Percentiles rank a stretch among this genome's conserved stretches.
phyloP scores from a whole-genome alignment of 2,113 vertebrate species.

The Cyphomyrus plagiostoma region DNA sequence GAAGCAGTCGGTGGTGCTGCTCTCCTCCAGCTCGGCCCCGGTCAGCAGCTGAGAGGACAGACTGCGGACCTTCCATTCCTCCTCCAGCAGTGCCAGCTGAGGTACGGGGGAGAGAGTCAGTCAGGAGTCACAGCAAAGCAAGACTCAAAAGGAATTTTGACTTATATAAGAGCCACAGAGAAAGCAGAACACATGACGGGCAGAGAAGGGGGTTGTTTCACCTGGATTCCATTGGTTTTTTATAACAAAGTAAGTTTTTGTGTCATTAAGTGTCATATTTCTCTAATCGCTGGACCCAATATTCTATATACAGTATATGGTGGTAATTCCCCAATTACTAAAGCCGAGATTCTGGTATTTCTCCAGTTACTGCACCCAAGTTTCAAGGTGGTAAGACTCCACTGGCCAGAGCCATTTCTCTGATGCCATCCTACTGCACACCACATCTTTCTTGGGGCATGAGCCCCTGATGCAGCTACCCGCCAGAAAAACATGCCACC shows the following conservation, averaged over 20 bases:
- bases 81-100: constrained; percentile 78
- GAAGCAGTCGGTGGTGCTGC: constrained; percentile 60
- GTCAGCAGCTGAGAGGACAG: constrained; percentile 75
- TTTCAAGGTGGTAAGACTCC: neutral
- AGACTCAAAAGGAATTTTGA: neutral
- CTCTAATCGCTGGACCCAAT: neutral
- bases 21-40: constrained; percentile 75
- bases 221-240: neutral
- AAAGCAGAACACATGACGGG: neutral
- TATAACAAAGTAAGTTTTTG: neutral
- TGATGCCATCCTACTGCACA: neutral
- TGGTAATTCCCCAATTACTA: too few relatives aligned
- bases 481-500: neutral
- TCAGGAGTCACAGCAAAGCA: neutral
- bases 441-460: neutral
- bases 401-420: neutral
- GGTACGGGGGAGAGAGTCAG: constrained; percentile 16
- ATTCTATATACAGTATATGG: neutral
- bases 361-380: too few relatives aligned
- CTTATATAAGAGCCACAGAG: neutral
- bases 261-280: neutral
- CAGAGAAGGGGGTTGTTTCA: neutral
- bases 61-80: constrained; percentile 78
- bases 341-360: too few relatives aligned
- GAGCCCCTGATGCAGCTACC: neutral